Conservation (phyloP, 2,113 vertebrate genomes). For the Origma solitaria region DNA sequence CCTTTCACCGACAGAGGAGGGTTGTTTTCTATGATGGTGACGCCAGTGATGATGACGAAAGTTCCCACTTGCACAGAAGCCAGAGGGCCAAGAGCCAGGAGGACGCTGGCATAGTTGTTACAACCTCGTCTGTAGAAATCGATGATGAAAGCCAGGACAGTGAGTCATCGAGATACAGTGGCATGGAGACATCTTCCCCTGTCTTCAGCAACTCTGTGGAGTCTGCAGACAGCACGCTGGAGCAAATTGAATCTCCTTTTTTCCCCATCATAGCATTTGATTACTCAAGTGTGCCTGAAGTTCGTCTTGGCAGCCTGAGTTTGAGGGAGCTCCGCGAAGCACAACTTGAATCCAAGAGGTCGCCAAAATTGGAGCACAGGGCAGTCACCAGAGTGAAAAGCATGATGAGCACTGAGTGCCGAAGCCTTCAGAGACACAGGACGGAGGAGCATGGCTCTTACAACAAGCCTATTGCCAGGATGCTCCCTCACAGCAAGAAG, state of each 20-base stretch:
- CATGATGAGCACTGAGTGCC: slow-evolving; percentile 74
- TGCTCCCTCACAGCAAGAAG: slow-evolving; percentile 68
- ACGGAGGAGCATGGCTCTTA: slow-evolving; percentile 52
- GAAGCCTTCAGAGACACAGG: slow-evolving; percentile 63
- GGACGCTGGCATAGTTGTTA: slow-evolving; percentile 29
- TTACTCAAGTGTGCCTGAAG: slow-evolving; percentile 32
- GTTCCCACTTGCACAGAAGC: slow-evolving; percentile 48
- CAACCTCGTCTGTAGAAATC: slow-evolving; percentile 54
- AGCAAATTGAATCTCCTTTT: slow-evolving; percentile 63
- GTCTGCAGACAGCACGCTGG: slow-evolving; percentile 47
- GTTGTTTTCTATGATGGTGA: slow-evolving; percentile 81
- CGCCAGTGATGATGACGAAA: slow-evolving; percentile 73
- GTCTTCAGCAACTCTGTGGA: slow-evolving; percentile 58
- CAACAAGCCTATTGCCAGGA: slow-evolving; percentile 44
- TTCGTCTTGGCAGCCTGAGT: slow-evolving; percentile 48
- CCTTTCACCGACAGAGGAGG: slow-evolving; percentile 82
- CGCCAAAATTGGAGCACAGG: slow-evolving; percentile 84
- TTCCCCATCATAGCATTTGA: slow-evolving; percentile 63
- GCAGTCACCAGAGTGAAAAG: slow-evolving; percentile 77
- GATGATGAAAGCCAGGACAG: slow-evolving; percentile 62
- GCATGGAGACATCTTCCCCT: slow-evolving; percentile 57
- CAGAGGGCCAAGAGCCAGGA: slow-evolving; percentile 28
- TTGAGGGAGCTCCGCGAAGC: slow-evolving; percentile 68
- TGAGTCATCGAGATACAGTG: slow-evolving; percentile 38
- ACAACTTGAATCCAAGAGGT: slow-evolving; percentile 77